Conservation (phyloP, 2,797 vertebrate genomes). For the Lophotriccus pileatus region DNA sequence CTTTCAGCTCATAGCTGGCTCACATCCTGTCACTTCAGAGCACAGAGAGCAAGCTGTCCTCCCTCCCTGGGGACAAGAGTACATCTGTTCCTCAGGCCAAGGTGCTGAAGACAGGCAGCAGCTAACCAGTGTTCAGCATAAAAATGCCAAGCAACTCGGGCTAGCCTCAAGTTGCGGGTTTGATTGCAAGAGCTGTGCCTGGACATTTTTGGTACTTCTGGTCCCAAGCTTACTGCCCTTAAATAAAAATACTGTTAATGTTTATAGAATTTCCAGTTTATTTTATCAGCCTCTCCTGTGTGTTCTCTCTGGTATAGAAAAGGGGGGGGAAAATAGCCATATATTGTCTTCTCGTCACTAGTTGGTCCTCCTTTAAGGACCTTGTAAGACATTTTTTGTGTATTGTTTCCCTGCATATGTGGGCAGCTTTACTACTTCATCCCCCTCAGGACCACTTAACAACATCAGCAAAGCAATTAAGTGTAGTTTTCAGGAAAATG, state of each 20-base stretch:
- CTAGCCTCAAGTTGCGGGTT: background rate
- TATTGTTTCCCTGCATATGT: conserved; percentile 70
- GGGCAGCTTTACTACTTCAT: conserved; percentile 69
- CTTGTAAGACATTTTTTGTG: conserved; percentile 71
- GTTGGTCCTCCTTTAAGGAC: conserved; percentile 68
- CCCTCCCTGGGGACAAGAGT: background rate
- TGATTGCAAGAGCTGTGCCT: background rate
- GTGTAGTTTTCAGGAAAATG: conserved; percentile 81
- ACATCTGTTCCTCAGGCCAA: conserved; percentile 31
- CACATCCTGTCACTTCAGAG: conserved; percentile 17
- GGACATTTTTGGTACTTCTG: background rate
- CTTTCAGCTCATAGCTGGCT: background rate
- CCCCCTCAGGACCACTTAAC: conserved; percentile 80
- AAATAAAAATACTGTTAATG: conserved; percentile 3
- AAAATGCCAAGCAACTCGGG: background rate
- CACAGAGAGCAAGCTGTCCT: background rate
- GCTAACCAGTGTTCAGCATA: background rate
- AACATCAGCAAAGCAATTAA: conserved; percentile 85
- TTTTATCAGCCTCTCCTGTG: background rate
- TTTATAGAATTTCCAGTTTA: background rate
- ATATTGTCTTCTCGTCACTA: conserved; percentile 22
- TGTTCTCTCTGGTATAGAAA: background rate
- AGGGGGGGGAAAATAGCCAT: background rate
- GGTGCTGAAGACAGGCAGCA: conserved; percentile 1
- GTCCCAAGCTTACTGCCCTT: background rate